A percentile compares a stretch with the other conserved stretches of the same genome.
Conservation (phyloP, 2,888 invertebrate species). For the Drosophila algonquin region DNA sequence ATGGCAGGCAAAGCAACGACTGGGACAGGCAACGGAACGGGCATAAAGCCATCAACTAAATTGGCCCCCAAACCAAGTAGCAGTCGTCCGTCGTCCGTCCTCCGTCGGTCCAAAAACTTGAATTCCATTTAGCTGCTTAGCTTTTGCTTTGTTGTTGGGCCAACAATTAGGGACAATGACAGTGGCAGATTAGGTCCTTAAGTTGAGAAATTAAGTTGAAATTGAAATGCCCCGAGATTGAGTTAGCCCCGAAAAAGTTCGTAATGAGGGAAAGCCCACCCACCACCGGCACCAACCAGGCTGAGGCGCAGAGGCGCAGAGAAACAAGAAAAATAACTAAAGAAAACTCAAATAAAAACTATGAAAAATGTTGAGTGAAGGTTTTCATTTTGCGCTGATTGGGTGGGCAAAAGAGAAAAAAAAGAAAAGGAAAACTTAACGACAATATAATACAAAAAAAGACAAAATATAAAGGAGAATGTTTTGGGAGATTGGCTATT, state of each 20-base stretch:
- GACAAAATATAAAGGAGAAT: neutral
- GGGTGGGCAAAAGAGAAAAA: neutral
- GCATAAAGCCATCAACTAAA: constrained; percentile 72
- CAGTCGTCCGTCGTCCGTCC: constrained; percentile 2
- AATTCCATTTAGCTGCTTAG: constrained; percentile 54
- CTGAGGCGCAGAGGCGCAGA: neutral
- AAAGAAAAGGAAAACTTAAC: neutral
- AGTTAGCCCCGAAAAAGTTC: constrained; percentile 32
- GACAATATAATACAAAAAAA: neutral
- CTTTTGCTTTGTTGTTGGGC: constrained; percentile 52
- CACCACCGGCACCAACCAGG: neutral
- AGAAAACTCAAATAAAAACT: constrained; percentile 42
- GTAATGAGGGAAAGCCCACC: constrained; percentile 31
- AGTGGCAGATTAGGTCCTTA: constrained; percentile 70
- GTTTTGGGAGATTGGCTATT: neutral
- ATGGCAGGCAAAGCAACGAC: constrained; percentile 20
- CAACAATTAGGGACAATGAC: constrained; percentile 76
- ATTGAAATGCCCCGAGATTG: constrained; percentile 64
- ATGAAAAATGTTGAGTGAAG: constrained; percentile 16
- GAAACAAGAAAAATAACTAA: neutral
- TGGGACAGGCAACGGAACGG: neutral
- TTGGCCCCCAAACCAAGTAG: constrained; percentile 47
- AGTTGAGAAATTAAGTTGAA: constrained; percentile 74
- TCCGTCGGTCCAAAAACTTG: constrained; percentile 52
- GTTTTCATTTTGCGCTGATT: constrained; percentile 14